Conservation (phyloP, 1,140 invertebrate species). For the Drosophila eugracilis region DNA sequence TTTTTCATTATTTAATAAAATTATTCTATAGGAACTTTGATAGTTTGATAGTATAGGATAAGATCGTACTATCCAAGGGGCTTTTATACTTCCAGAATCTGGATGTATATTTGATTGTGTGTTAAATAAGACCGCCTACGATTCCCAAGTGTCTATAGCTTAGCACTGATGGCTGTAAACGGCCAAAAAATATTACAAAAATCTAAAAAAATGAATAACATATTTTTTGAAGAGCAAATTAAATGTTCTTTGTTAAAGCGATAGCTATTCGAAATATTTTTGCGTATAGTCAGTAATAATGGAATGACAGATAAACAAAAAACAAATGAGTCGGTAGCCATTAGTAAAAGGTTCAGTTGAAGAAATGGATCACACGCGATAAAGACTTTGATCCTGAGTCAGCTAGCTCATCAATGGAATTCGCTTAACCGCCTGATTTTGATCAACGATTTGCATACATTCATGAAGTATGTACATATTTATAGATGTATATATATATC, state of each 20-base stretch:
- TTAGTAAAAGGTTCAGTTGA: not conserved
- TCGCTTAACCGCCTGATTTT: conserved; percentile 4
- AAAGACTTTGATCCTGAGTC: conserved; percentile 10
- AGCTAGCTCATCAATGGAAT: not conserved
- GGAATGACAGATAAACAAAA: not conserved
- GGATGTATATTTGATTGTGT: too few species aligned
- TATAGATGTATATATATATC: not conserved
- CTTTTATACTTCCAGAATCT: too few species aligned
- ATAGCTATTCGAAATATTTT: not conserved
- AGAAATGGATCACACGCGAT: not conserved
- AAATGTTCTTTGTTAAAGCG: not conserved
- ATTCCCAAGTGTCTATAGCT: too few species aligned
- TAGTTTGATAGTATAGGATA: too few species aligned
- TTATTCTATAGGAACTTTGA: too few species aligned
- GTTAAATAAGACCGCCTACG: too few species aligned
- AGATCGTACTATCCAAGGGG: too few species aligned
- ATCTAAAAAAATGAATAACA: too few species aligned
- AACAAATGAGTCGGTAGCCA: not conserved
- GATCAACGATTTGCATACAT: conserved; percentile 1
- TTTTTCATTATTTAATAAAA: too few species aligned
- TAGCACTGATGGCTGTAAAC: too few species aligned
- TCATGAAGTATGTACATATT: not conserved
- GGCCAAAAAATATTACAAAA: too few species aligned
- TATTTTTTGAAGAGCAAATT: not conserved
- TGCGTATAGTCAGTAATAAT: not conserved